Conservation (phyloP, 2,888 invertebrate genomes). For the Glyphotaelius pellucidus region DNA sequence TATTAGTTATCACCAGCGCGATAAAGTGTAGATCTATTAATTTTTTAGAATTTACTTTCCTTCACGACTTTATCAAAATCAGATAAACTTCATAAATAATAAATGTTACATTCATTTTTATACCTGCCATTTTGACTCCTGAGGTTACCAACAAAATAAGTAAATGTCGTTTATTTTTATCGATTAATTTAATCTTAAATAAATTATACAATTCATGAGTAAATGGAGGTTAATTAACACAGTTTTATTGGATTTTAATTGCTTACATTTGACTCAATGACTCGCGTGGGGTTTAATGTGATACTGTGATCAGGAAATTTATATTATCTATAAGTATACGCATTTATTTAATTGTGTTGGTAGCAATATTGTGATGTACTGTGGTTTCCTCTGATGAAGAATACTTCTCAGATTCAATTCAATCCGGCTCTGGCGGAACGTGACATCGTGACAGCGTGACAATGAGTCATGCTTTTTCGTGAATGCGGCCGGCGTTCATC, state of each 20-base stretch:
- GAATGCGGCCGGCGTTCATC: too few relatives aligned
- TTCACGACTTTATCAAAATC: background rate
- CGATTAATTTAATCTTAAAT: background rate
- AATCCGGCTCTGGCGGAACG: too few relatives aligned
- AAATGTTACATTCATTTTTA: background rate
- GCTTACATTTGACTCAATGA: background rate
- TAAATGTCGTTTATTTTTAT: background rate
- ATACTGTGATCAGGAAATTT: background rate
- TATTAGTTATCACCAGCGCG: too few relatives aligned
- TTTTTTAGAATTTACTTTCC: background rate
- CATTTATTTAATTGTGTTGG: too few relatives aligned
- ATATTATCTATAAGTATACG: background rate
- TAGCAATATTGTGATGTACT: too few relatives aligned
- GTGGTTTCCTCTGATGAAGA: too few relatives aligned
- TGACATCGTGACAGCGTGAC: too few relatives aligned
- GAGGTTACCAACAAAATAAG: background rate
- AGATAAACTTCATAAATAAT: background rate
- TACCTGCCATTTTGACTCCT: background rate
- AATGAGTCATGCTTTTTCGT: too few relatives aligned
- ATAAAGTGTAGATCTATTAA: background rate
- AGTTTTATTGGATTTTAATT: background rate
- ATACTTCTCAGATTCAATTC: too few relatives aligned
- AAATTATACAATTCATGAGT: background rate
- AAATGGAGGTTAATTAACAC: background rate
- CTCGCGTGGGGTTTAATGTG: background rate